Evolutionary conservation across 1,140 invertebrate species (phyloP), one percentile per base, ranked within the genome.

Genomic region (Camponotus floridanus): DNA sequence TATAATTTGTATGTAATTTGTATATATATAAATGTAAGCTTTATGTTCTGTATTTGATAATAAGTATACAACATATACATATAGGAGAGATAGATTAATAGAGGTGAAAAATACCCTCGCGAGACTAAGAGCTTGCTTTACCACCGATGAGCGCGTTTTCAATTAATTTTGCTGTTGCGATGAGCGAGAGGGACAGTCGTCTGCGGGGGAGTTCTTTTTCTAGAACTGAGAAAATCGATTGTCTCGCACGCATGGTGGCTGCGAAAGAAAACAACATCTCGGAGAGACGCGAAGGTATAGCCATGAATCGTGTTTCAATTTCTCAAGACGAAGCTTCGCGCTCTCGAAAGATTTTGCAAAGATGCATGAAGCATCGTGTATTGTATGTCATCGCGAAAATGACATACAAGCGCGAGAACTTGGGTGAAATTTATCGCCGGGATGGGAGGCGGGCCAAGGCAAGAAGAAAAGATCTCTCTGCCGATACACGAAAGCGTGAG

Each of bases 271-370:
- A 81, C 79, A 81, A 71, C 67, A 80, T 57, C 51, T 73, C 55
- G 51, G 62, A 42, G 67, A 55, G 39, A 51, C 51, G 26, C 55
- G 67, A 45, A 61, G 21, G 13, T 61, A 73, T 61, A 81, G 55
- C 55, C 55, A 73, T 73, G 79, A 83, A 83, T 83, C 68, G 55
- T 33, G 68, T 83, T 83, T 83, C 79, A 83, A 83, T 83, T 61
- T 83, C 26, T 74, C 79, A 70, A 33, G 51, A 62, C 68, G 68
- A 83, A 42, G 73, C 51, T 51, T 51, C 65, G 4, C 42, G 67
- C 55, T 45, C 57, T 36, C 68, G 18, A 26, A 62, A 83, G 79
- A 83, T 83, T 83, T 83, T 83, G 68, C 79, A 83, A 74, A 26
- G 62, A 83, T 74, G 79, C 79, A 83, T 61, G 55, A 61, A 42